phyloP scores from a whole-genome alignment of 2,113 vertebrate genomes.

The Ursus arctos region DNA sequence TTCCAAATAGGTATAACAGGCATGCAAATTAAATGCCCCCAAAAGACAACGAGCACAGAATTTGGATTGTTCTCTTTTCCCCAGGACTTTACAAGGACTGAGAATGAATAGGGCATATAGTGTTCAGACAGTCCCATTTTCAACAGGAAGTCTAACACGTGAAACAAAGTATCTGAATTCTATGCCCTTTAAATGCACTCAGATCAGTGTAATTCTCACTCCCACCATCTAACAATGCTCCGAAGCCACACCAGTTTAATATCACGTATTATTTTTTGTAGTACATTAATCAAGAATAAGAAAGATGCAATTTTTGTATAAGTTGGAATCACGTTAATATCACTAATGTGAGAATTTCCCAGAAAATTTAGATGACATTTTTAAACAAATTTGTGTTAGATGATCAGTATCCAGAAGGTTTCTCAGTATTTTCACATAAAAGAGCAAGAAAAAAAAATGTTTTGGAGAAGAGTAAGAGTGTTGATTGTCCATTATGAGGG shows the following conservation, averaged over 20 bases:
- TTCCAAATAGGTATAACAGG: constrained; percentile 32
- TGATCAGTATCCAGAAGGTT: neutral
- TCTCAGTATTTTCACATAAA: neutral
- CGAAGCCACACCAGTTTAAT: neutral
- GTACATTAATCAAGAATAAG: neutral
- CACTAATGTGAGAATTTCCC: neutral
- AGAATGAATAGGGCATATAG: neutral
- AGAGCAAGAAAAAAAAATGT: neutral
- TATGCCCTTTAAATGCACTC: neutral
- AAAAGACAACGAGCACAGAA: neutral
- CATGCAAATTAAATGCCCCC: neutral
- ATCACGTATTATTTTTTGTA: neutral
- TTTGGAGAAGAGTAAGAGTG: neutral
- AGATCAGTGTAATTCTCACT: neutral
- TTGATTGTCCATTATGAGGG: neutral
- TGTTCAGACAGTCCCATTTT: neutral
- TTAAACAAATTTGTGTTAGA: neutral
- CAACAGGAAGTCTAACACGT: neutral
- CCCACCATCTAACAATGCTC: neutral
- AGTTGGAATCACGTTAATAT: neutral
- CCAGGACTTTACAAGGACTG: neutral
- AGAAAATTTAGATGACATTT: neutral
- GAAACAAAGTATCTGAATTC: neutral
- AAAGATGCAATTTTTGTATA: neutral
- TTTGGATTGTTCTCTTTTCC: neutral